Conservation (phyloP, 30 jellyfish, hydroid and myxozoan species). For the Catostylus mosaicus region DNA sequence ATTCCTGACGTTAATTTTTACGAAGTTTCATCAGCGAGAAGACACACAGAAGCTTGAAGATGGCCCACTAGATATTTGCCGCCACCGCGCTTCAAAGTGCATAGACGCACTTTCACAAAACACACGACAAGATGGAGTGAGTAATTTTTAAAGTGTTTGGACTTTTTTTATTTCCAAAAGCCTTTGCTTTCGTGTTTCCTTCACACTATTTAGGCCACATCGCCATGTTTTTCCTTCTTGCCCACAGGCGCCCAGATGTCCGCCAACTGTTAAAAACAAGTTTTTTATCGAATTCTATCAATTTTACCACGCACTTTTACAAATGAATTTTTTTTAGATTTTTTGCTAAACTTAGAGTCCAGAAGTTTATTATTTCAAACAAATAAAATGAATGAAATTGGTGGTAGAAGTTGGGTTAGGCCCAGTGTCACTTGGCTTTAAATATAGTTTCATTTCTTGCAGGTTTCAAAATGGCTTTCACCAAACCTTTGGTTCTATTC, state of each 20-base stretch:
- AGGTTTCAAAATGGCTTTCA: slow-evolving; percentile 75
- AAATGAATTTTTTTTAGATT: too few relatives aligned
- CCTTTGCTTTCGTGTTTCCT: too few relatives aligned
- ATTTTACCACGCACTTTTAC: too few relatives aligned
- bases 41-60: background rate
- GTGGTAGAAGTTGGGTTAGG: background rate
- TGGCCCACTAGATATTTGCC: slow-evolving; percentile 49
- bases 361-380: too few relatives aligned
- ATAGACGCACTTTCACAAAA: slow-evolving; percentile 73
- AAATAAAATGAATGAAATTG: too few relatives aligned
- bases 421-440: too few relatives aligned
- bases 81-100: slow-evolving; percentile 72
- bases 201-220: slow-evolving; percentile 5
- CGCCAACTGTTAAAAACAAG: slow-evolving; percentile 6
- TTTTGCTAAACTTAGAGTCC: too few relatives aligned
- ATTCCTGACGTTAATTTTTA: background rate
- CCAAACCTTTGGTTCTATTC: slow-evolving; percentile 38
- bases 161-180: background rate
- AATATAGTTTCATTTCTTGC: slow-evolving; percentile 3
- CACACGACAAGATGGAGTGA: slow-evolving; percentile 74
- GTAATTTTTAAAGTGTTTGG: slow-evolving; percentile 8
- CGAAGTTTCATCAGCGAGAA: slow-evolving; percentile 54
- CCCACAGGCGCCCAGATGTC: background rate
- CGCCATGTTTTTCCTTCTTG: background rate
- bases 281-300: too few relatives aligned